phyloP scores from a whole-genome alignment of 2,113 vertebrate species.

The Passer domesticus region DNA sequence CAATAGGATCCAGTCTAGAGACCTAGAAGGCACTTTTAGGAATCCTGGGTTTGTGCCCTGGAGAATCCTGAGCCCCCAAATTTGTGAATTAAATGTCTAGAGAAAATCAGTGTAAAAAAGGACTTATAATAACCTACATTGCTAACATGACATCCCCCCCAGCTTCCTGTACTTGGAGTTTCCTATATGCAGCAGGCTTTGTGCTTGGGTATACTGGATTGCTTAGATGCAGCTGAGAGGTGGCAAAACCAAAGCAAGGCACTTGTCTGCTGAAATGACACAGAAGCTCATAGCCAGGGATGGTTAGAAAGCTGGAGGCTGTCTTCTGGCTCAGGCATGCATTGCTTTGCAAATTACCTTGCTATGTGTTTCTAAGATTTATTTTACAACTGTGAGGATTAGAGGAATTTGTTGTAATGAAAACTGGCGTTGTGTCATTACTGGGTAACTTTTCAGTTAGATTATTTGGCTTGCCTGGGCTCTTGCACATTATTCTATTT shows the following conservation, averaged over 20 bases:
- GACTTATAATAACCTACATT: not conserved
- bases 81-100: not conserved
- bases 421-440: slow-evolving; percentile 14
- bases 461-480: not conserved
- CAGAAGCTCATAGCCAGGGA: not conserved
- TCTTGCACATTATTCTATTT: not conserved
- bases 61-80: not conserved
- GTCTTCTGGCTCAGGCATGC: slow-evolving; percentile 1
- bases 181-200: not conserved
- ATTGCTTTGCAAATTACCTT: slow-evolving; percentile 41
- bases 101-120: not conserved
- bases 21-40: not conserved
- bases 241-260: not conserved
- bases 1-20: not conserved
- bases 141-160: not conserved
- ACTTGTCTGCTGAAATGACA: not conserved
- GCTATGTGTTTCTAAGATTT: slow-evolving; percentile 22
- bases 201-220: not conserved
- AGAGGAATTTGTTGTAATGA: slow-evolving; percentile 52
- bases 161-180: not conserved
- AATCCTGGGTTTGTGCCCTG: not conserved
- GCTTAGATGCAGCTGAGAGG: not conserved
- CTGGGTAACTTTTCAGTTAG: not conserved
- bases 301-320: slow-evolving; percentile 23
- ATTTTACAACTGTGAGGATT: slow-evolving; percentile 35